Percentiles rank a stretch among this genome's conserved stretches.
Evolutionary conservation across 2,888 invertebrate species (phyloP).

Genomic region (Lasioglossum malachurum): DNA sequence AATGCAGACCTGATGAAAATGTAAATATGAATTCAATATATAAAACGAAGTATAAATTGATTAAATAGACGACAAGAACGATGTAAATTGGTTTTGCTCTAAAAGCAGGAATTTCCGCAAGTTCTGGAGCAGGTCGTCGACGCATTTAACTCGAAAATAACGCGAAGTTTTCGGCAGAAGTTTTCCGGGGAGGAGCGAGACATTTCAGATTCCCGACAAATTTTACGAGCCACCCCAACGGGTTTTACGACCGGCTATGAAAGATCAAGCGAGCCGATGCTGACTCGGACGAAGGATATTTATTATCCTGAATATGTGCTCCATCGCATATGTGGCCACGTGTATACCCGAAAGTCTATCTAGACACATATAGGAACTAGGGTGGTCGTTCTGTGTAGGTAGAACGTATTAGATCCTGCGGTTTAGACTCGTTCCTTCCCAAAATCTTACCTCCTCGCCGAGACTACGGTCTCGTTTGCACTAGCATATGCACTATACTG

Average conservation of each 20-base stretch:
- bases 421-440: conserved; percentile 65
- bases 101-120: not conserved
- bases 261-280: conserved; percentile 80
- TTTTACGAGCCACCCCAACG: conserved; percentile 75
- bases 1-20: no score
- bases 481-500: not conserved
- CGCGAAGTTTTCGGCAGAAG: conserved; percentile 36
- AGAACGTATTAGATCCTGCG: conserved; percentile 68
- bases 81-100: not conserved
- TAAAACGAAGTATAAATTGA: not conserved
- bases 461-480: not conserved
- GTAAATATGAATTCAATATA: not conserved
- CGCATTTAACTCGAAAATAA: conserved; percentile 16
- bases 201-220: conserved; percentile 75
- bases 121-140: not conserved
- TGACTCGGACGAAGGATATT: conserved; percentile 78
- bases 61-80: not conserved
- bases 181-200: conserved; percentile 55
- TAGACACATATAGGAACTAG: conserved; percentile 7
- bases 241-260: conserved; percentile 79
- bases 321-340: conserved; percentile 39
- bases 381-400: conserved; percentile 23
- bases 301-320: conserved; percentile 75
- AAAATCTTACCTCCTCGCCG: conserved; percentile 33
- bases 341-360: conserved; percentile 26